A percentile compares a stretch with the other conserved stretches of the same genome.
Evolutionary conservation across 1,140 invertebrate genomes (phyloP).

Genomic region (Lasioglossum baleicum): DNA sequence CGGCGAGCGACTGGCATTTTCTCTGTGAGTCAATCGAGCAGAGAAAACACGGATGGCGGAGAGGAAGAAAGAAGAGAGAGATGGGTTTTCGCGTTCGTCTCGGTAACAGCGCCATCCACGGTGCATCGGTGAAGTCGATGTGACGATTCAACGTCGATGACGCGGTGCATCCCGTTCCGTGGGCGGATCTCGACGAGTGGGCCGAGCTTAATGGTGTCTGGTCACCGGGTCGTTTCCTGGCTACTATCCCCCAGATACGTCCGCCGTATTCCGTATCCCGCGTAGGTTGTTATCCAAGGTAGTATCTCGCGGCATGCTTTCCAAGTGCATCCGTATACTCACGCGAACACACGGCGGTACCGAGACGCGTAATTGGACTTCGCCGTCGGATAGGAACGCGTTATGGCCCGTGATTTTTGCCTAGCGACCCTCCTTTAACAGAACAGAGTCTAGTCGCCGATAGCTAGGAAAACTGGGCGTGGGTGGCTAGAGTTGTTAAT

Average conservation of each 20-base stretch:
- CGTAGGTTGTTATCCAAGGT: slow-evolving; percentile 43
- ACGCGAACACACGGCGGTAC: slow-evolving; percentile 7
- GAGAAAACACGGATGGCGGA: neutral
- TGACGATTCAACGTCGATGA: slow-evolving; percentile 37
- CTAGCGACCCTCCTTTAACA: neutral
- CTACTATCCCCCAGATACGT: slow-evolving; percentile 30
- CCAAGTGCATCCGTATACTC: slow-evolving; percentile 29
- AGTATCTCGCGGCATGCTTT: slow-evolving; percentile 38
- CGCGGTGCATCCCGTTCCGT: slow-evolving; percentile 44
- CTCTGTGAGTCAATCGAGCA: slow-evolving; percentile 40
- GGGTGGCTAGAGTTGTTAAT: slow-evolving; percentile 6
- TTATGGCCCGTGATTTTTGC: slow-evolving; percentile 38
- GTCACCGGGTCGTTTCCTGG: slow-evolving; percentile 53
- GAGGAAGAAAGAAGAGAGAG: neutral
- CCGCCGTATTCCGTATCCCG: slow-evolving; percentile 44
- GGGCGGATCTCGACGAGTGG: slow-evolving; percentile 34
- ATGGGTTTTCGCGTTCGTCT: slow-evolving; percentile 3
- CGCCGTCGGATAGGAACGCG: slow-evolving; percentile 33
- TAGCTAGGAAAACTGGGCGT: slow-evolving; percentile 9
- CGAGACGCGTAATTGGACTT: slow-evolving; percentile 42
- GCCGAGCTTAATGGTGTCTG: slow-evolving; percentile 54
- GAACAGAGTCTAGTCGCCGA: neutral
- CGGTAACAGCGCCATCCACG: neutral
- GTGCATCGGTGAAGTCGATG: neutral
- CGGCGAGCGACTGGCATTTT: slow-evolving; percentile 50